Evolutionary conservation across 1,140 invertebrate genomes (phyloP).

Genomic region (Fopius arisanus): DNA sequence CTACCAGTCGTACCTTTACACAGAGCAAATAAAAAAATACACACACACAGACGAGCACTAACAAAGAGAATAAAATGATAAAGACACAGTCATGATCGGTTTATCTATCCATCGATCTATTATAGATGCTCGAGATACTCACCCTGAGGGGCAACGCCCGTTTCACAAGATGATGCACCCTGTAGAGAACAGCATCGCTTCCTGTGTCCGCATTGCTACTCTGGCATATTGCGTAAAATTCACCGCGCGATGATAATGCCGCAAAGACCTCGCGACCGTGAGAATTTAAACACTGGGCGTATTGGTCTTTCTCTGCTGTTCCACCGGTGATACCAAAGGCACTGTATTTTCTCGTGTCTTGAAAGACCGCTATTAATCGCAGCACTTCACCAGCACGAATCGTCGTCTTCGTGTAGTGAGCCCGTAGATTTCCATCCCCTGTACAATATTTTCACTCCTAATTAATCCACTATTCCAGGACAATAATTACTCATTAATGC

Average conservation of each 20-base stretch:
- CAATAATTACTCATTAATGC: background rate
- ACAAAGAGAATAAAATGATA: background rate
- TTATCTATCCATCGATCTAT: conserved; percentile 1
- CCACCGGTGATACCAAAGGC: conserved; percentile 57
- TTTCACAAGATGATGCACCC: conserved; percentile 57
- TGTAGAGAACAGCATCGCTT: conserved; percentile 58
- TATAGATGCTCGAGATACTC: conserved; percentile 28
- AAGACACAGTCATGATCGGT: background rate
- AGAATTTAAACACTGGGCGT: conserved; percentile 62
- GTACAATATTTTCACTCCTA: conserved; percentile 30
- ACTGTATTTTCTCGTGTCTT: conserved; percentile 60
- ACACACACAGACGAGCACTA: conserved; percentile 14
- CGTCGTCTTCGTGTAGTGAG: conserved; percentile 64
- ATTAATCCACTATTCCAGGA: background rate
- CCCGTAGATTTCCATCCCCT: conserved; percentile 61
- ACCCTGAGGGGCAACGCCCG: conserved; percentile 55
- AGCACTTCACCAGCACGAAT: conserved; percentile 62
- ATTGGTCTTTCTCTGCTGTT: conserved; percentile 59
- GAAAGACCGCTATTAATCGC: conserved; percentile 63
- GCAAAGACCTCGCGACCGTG: conserved; percentile 59
- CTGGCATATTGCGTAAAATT: conserved; percentile 60
- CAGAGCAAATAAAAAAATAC: background rate
- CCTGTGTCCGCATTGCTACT: conserved; percentile 49
- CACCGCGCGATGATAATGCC: conserved; percentile 55
- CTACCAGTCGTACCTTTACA: conserved; percentile 58